phyloP scores from a whole-genome alignment of 2,113 vertebrate genomes.

The Megaceryle torquata region DNA sequence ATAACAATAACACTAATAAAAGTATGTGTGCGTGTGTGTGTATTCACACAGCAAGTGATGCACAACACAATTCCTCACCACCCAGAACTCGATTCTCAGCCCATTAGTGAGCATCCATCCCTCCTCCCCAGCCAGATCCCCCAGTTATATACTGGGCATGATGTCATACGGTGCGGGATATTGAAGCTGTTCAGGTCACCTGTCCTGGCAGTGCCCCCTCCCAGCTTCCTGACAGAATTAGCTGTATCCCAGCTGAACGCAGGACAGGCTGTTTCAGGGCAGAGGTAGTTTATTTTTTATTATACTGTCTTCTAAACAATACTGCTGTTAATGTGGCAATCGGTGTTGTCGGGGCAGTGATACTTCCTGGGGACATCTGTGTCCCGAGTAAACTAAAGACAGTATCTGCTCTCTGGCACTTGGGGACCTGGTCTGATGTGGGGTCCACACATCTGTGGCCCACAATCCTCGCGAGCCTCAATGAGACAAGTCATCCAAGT shows the following conservation, averaged over 20 bases:
- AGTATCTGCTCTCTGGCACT: neutral
- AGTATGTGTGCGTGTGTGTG: too few relatives aligned
- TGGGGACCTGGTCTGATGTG: neutral
- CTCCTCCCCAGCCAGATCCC: neutral
- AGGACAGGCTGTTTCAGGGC: neutral
- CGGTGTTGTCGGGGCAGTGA: neutral
- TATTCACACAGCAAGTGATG: neutral
- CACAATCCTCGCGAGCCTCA: fast-evolving
- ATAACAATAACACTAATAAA: neutral
- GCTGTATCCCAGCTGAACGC: neutral
- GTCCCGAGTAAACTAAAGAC: neutral
- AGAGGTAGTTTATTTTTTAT: neutral
- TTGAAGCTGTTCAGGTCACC: neutral
- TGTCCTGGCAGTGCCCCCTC: neutral
- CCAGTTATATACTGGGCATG: neutral
- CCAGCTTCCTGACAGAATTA: neutral
- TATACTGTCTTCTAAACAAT: neutral
- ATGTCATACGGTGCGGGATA: neutral
- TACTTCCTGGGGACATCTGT: slow-evolving; percentile 28
- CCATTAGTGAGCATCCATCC: neutral
- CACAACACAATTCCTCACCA: neutral
- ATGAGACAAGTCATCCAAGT: neutral
- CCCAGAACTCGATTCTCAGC: neutral
- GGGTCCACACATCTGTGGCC: neutral
- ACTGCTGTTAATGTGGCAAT: slow-evolving; percentile 8